These are phyloP conservation scores for Dusona sp. DNA, from an alignment of 2,888 invertebrate species.

Conservation along the genomic window DNA sequence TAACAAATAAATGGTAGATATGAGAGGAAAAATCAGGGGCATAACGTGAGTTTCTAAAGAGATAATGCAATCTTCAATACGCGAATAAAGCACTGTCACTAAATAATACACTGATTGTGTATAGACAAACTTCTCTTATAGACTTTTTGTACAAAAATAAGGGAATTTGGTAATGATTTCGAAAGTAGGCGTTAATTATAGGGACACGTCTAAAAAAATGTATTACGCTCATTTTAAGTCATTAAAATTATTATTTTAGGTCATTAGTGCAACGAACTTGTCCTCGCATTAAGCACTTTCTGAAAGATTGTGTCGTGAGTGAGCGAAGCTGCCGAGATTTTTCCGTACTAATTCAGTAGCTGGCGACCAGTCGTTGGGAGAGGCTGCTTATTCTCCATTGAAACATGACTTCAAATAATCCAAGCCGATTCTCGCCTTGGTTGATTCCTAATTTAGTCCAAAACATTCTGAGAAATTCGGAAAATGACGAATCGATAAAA, in stretches of 20 bases:
- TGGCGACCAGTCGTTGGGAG: neutral
- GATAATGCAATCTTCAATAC: neutral
- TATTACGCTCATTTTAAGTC: neutral
- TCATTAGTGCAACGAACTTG: neutral
- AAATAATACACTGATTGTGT: too few species aligned
- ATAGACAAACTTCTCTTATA: neutral
- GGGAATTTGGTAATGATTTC: neutral
- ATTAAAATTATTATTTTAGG: too few species aligned
- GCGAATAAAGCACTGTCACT: too few species aligned
- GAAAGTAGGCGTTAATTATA: neutral
- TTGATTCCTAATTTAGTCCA: slow-evolving; percentile 75
- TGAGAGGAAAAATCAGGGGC: neutral
- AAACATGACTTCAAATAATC: neutral
- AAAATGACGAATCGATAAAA: slow-evolving; percentile 75
- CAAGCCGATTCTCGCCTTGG: slow-evolving; percentile 70
- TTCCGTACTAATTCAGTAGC: neutral
- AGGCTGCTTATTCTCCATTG: neutral
- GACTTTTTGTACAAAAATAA: neutral
- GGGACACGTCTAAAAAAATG: neutral
- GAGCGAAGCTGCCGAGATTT: neutral
- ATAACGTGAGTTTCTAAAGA: neutral
- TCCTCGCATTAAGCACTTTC: neutral
- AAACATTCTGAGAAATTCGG: slow-evolving; percentile 74
- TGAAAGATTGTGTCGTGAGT: neutral
- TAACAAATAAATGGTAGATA: neutral